Evolutionary conservation across 2,797 vertebrate genomes (phyloP).

Genomic region (Artibeus jamaicensis): DNA sequence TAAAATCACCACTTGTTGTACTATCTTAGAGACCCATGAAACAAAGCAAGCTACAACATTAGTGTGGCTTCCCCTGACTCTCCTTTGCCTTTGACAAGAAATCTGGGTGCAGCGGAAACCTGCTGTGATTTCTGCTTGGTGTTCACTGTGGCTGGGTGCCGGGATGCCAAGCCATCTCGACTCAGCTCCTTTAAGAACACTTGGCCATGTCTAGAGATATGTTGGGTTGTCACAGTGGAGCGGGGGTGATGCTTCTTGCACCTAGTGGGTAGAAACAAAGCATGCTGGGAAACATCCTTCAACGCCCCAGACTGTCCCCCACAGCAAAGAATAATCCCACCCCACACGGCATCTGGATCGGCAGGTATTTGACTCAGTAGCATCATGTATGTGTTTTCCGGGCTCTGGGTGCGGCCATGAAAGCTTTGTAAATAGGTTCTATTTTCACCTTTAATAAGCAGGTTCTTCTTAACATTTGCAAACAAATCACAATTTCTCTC

Average conservation of each 20-base stretch:
- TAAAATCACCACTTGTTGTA: neutral
- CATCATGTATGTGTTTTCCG: neutral
- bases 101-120: neutral
- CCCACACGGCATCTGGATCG: neutral
- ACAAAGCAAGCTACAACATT: neutral
- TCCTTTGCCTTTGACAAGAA: slow-evolving; percentile 12
- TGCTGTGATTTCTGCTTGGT: neutral
- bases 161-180: neutral
- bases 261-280: neutral
- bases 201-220: neutral
- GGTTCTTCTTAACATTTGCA: neutral
- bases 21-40: neutral
- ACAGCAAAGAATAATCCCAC: neutral
- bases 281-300: neutral
- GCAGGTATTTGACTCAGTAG: neutral
- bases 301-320: neutral
- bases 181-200: neutral
- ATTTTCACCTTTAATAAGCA: neutral
- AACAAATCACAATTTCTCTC: neutral
- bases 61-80: neutral
- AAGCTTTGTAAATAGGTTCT: neutral
- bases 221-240: neutral
- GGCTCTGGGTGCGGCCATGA: neutral
- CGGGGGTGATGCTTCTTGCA: neutral
- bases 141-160: neutral